Base-by-base conservation (phyloP, 2,797 vertebrate genomes). In the Spheniscus humboldti region DNA sequence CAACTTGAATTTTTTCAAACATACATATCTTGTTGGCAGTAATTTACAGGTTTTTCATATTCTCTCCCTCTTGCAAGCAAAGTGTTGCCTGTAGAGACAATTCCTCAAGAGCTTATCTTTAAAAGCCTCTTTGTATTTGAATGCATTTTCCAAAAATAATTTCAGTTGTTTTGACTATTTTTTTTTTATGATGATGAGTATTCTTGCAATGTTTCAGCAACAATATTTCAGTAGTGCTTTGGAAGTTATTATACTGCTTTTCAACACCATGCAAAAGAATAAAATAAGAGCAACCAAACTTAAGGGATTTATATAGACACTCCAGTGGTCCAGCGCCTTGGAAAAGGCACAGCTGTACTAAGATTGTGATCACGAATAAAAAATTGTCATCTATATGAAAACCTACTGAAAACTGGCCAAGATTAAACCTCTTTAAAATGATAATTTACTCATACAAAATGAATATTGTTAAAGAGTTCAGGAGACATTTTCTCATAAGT, bases 1-100 rank as follows among this genome's bases (percentile, higher is more conserved):
- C 20, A 55, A 53, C 79, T 63, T 71, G 24, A 31, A 18, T 53
- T 77, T 82, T 86, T 90, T 35, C 18, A n/a, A 69, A 28, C 1
- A 11, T 27, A 17, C 50, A 6, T 60, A 31, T 41, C 9, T 84
- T 57, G 11, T 12, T 71, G 52, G 25, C 7, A 80, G 56, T 35
- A 79, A 63, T 41, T 64, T 59, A 60, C 11, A 74, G 8, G 7
- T 22, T 90, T 93, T 88, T 91, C 5, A 23, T 71, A 53, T 52
- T 39, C 3, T 78, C 8, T 89, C 22, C 7, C 15, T 55, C 43
- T 73, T 74, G 33, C n/a, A 79, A 87, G 11, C 22, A 86, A 86
- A 68, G 0, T 1, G 2, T 20, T 47, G 17, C 11, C 23, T 20
- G 2, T 13, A 63, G 18, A 82, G 3, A 15, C 4, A 60, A 41